These are phyloP conservation scores for Meteorus cinctellus DNA, from an alignment of 2,888 invertebrate genomes.

Conservation along the genomic window DNA sequence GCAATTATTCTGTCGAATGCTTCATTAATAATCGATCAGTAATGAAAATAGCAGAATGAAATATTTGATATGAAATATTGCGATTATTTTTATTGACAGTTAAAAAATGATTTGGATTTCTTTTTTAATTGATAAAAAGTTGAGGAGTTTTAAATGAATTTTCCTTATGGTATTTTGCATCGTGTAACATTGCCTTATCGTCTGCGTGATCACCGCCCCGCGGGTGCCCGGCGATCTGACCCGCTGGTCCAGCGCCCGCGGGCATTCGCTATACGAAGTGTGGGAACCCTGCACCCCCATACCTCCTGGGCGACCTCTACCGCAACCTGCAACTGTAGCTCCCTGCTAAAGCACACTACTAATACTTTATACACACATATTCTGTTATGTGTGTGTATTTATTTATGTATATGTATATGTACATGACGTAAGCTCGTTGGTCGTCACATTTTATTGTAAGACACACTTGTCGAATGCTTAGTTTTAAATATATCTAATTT, in stretches of 20 bases:
- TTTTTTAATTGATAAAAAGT: too few relatives aligned
- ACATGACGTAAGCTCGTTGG: background rate
- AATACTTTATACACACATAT: conserved; percentile 28
- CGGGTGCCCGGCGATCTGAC: conserved; percentile 69
- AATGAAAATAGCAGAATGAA: too few relatives aligned
- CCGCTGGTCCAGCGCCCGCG: conserved; percentile 67
- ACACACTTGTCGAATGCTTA: conserved; percentile 47
- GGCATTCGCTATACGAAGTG: conserved; percentile 63
- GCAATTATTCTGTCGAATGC: too few relatives aligned
- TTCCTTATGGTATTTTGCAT: conserved; percentile 46
- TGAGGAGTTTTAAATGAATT: background rate
- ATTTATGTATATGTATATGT: background rate
- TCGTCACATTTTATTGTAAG: conserved; percentile 1
- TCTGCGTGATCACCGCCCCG: conserved; percentile 59
- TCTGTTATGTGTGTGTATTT: background rate
- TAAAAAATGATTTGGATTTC: too few relatives aligned
- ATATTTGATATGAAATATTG: too few relatives aligned
- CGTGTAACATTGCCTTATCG: conserved; percentile 63
- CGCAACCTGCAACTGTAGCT: conserved; percentile 67
- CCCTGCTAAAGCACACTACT: conserved; percentile 54
- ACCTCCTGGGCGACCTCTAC: conserved; percentile 68
- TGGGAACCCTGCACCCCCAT: conserved; percentile 70
- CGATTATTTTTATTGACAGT: too few relatives aligned
- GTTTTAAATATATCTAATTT: conserved; percentile 13
- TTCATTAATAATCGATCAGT: too few relatives aligned